A percentile compares a stretch with the other conserved stretches of the same genome.
phyloP scores from a whole-genome alignment of 2,113 vertebrate species.

The Cynopterus brachyotis region DNA sequence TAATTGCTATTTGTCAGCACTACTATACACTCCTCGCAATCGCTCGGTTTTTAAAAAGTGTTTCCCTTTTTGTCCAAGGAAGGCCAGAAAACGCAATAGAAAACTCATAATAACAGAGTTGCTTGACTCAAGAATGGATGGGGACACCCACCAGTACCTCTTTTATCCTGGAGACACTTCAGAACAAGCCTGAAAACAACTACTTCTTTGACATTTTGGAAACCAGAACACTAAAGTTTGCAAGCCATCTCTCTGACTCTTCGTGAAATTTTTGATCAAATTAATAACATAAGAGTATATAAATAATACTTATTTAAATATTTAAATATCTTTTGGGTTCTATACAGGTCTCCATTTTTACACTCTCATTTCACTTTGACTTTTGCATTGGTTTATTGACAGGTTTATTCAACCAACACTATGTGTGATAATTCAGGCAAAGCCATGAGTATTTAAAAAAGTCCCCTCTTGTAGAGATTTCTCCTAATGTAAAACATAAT shows the following conservation, averaged over 20 bases:
- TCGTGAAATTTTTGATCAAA: neutral
- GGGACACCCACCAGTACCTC: fast-evolving
- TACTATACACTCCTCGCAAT: neutral
- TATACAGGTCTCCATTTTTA: neutral
- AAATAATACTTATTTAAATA: neutral
- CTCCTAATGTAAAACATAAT: neutral
- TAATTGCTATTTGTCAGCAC: neutral
- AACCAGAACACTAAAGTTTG: neutral
- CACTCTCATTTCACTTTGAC: neutral
- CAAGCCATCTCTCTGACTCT: neutral
- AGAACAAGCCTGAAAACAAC: neutral
- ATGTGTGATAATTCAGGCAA: fast-evolving
- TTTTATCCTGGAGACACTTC: neutral
- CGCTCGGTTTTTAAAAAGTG: neutral
- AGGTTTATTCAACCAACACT: neutral
- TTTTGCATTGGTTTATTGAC: neutral
- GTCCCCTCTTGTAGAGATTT: fast-evolving
- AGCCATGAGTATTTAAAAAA: fast-evolving
- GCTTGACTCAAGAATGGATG: neutral
- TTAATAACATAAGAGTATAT: neutral
- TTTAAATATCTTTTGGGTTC: neutral
- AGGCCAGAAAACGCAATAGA: neutral
- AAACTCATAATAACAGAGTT: neutral
- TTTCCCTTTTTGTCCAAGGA: neutral
- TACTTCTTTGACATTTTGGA: neutral